phyloP scores from a whole-genome alignment of 2,113 vertebrate species.

The Apodemus speciosus region DNA sequence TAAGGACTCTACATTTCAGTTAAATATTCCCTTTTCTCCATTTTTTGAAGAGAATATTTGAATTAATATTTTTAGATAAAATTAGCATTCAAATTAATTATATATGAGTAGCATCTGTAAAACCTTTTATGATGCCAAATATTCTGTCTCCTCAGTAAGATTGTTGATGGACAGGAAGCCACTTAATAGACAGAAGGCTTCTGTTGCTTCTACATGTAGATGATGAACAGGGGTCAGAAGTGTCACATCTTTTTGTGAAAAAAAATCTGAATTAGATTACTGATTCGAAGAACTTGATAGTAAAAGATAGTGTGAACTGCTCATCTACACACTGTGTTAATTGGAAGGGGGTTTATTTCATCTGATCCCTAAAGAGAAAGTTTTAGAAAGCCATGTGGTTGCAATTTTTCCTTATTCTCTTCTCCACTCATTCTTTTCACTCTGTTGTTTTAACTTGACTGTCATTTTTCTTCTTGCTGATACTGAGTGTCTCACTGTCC shows the following conservation, averaged over 20 bases:
- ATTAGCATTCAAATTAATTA: conserved; percentile 43
- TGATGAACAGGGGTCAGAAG: background rate
- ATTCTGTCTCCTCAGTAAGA: conserved; percentile 30
- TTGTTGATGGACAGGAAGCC: background rate
- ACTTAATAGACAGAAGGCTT: conserved; percentile 36
- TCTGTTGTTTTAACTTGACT: background rate
- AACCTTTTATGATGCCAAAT: background rate
- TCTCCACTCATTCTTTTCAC: background rate
- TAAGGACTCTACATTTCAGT: background rate
- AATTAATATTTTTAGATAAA: conserved; percentile 22
- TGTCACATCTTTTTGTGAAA: conserved; percentile 18
- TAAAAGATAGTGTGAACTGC: background rate
- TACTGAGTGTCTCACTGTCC: background rate
- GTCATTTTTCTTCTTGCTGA: background rate
- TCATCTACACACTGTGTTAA: conserved; percentile 24
- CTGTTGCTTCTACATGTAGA: background rate
- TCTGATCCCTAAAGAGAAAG: conserved; percentile 40
- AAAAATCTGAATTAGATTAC: background rate
- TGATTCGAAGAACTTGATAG: background rate
- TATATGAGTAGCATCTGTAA: background rate
- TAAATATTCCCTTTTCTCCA: background rate
- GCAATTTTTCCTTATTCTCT: background rate
- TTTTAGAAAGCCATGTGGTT: background rate
- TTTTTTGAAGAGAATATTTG: background rate
- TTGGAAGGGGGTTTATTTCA: conserved; percentile 20